A percentile compares a stretch with the other conserved stretches of the same genome.
Evolutionary conservation across 2,888 invertebrate genomes (phyloP).

Genomic region (Hipparchia semele): DNA sequence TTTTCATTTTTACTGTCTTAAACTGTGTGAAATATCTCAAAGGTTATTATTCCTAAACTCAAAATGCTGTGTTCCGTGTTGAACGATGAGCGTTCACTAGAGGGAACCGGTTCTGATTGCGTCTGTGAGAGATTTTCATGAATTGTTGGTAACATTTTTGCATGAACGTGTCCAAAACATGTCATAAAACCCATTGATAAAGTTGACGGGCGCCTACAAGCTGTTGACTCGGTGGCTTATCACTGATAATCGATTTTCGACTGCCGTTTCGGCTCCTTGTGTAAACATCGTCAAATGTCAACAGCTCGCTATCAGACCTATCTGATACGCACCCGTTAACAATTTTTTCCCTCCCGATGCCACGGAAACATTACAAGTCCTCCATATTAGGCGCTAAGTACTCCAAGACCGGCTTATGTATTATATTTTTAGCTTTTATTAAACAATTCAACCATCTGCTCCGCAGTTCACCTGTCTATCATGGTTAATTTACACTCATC

Average conservation of each 20-base stretch:
- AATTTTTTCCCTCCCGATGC: constrained; percentile 62
- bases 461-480: constrained; percentile 75
- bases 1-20: constrained; percentile 10
- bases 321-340: constrained; percentile 72
- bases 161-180: constrained; percentile 55
- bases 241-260: constrained; percentile 76
- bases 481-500: constrained; percentile 72
- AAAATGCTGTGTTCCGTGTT: constrained; percentile 4
- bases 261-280: constrained; percentile 80
- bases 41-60: constrained; percentile 19
- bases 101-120: constrained; percentile 12
- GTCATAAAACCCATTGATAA: constrained; percentile 67
- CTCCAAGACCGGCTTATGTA: constrained; percentile 49
- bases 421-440: constrained; percentile 75
- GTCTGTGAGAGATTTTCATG: constrained; percentile 6
- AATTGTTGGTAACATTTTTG: constrained; percentile 57
- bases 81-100: constrained; percentile 2
- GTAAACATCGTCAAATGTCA: constrained; percentile 77
- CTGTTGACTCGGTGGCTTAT: constrained; percentile 72
- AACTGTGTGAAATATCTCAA: constrained; percentile 12
- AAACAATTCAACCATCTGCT: constrained; percentile 78
- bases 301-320: constrained; percentile 60
- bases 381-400: constrained; percentile 62
- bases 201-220: constrained; percentile 67
- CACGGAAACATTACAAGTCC: constrained; percentile 62